These are phyloP conservation scores for Rhincodon typus DNA, from an alignment of 2,797 vertebrate species.

Conservation along the genomic window DNA sequence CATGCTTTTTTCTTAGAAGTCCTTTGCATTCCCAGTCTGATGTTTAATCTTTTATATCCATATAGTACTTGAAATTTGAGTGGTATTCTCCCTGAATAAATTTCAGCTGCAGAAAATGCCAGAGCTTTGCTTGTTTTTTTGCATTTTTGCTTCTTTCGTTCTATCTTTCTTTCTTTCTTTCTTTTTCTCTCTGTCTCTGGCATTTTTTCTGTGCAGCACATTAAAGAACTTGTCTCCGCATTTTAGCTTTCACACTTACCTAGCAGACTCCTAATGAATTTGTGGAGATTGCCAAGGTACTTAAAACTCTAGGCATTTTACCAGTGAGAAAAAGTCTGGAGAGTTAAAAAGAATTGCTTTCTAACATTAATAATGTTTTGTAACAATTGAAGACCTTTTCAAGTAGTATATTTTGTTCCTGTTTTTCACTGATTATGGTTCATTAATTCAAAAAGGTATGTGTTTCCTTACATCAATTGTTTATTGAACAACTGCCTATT, in stretches of 20 bases:
- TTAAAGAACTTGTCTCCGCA: not conserved
- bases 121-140: not conserved
- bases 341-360: not conserved
- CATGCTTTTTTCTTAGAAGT: not conserved
- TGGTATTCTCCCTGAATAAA: not conserved
- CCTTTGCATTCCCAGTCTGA: not conserved
- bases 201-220: not conserved
- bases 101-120: not conserved
- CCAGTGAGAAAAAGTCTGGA: too few species aligned
- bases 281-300: too few species aligned
- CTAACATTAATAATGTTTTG: not conserved
- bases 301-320: too few species aligned
- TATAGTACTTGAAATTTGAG: not conserved
- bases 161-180: not conserved
- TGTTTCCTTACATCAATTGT: not conserved
- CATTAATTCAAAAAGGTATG: too few species aligned
- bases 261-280: not conserved
- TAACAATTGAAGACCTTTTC: not conserved
- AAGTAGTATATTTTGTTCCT: not conserved
- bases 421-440: not conserved
- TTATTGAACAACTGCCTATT: not conserved
- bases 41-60: not conserved
- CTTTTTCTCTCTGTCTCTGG: too few species aligned
- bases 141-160: not conserved
- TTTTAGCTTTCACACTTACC: not conserved